Base-by-base conservation (phyloP, 2,797 vertebrate genomes). In the Tragelaphus oryx region DNA sequence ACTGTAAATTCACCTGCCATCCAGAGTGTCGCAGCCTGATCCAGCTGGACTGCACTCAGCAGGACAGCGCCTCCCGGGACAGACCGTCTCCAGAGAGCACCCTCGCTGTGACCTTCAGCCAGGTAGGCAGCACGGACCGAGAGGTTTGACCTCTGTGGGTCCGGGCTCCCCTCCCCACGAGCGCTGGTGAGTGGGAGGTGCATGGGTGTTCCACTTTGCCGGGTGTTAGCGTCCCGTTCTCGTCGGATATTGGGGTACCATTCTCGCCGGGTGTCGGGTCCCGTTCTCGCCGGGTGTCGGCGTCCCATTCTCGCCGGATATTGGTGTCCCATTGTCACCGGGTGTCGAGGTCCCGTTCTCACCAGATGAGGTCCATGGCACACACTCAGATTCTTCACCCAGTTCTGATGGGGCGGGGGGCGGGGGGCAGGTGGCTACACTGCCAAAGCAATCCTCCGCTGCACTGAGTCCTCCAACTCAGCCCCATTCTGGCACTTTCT, bases 1-100 rank as follows among this genome's bases (percentile, higher is more conserved):
- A 99, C 97, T 99, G 99, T 98, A 99, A 98, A 93, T 99, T 99
- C 98, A 99, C 99, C 54, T 99, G 99, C 95, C 99, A 99, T 97
- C 98, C 99, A 91, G 99, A 99, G 90, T 99, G 99, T 97, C 98
- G 98, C 97, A 97, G 97, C 95, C 98, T 98, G 92, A 98, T 99
- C 95, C 99, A 99, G 97, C 98, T 99, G 97, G 99, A 99, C 97
- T 99, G 99, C 97, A 99, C 99, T 98, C 98, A 96, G 95, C 99
- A 98, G 82, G 98, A 98, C 95, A 97, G 96, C 93, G 93, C 87
- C 4, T 65, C 97, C 8, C 87, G 96, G 97, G 96, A 98, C 78
- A 98, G 98, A 93, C 96, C 97, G 52, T 98, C 98, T 50, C 98
- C 98, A 2, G 98, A 98, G 97, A 97, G 96, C 92, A 98, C 97